Base-by-base conservation (phyloP, 2,113 vertebrate species). In the Eublepharis macularius region DNA sequence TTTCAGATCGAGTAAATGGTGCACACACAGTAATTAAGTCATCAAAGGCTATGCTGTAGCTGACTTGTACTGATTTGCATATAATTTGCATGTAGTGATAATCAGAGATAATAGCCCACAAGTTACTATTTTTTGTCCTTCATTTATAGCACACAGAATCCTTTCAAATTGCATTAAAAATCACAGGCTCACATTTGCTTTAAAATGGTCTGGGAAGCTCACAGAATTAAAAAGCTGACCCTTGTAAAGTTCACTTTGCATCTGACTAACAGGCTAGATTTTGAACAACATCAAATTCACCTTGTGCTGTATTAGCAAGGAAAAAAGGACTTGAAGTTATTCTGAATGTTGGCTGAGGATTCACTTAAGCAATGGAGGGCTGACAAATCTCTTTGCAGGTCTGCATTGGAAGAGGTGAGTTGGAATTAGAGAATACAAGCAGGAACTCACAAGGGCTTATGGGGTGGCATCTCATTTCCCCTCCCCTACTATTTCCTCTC, bases 11-110 rank as follows among this genome's bases (percentile, higher is more conserved):
- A 89, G 47, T 10, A 83, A 65, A 54, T 69, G 88, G 74, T 65
- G 84, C 89, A 84, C 87, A 73, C 74, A 41, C 39, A 75, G 39
- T 63, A 83, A 81, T 82, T 87, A 81, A 47, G 83, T 65, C 41
- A 66, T 39, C 70, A 90, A 70, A 77, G n/a, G 16, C 63, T 69
- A 84, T 57, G 80, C 2, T 78, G 74, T 86, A 91, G 84, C 4
- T 78, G 79, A 90, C 45, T 78, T 88, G 63, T 29, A 69, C 12
- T 63, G n/a, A 80, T 85, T 80, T 85, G 69, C 76, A 80, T 70
- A 85, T 79, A 73, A 80, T 80, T 80, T 85, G 63, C 41, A 85
- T 57, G 77, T 72, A 73, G 65, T 9, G 49, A 69, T 74, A 86
- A 66, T 63, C 84, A 80, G 51, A 39, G 68, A 36, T 65, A 80